Percentiles rank a stretch among this genome's conserved stretches.
phyloP scores from a whole-genome alignment of 2,888 invertebrate species.

The Mystacides longicornis region DNA sequence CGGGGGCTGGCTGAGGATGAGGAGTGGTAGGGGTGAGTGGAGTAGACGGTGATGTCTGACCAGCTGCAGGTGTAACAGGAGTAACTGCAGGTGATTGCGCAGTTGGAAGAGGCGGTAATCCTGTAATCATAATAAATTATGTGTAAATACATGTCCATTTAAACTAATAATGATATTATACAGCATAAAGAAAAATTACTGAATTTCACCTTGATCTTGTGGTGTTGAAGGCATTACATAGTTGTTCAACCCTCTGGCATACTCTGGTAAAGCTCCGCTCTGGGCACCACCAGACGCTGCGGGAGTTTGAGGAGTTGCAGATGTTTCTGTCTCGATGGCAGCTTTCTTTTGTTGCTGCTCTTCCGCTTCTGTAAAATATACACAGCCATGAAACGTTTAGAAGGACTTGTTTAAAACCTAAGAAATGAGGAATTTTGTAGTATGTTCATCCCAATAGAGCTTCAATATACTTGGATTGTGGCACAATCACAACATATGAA shows the following conservation, averaged over 20 bases:
- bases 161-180: not conserved
- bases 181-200: not conserved
- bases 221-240: slow-evolving; percentile 34
- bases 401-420: no score
- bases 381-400: no score
- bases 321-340: slow-evolving; percentile 39
- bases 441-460: no score
- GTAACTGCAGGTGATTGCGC: slow-evolving; percentile 19
- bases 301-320: slow-evolving; percentile 31
- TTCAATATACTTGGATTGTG: no score
- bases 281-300: slow-evolving; percentile 38
- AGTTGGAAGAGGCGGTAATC: slow-evolving; percentile 22
- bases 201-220: slow-evolving; percentile 13
- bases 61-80: slow-evolving; percentile 25
- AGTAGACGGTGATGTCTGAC: slow-evolving; percentile 26
- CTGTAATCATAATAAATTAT: slow-evolving; percentile 8
- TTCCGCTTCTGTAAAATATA: slow-evolving; percentile 52
- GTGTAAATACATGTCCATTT: not conserved
- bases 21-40: slow-evolving; percentile 27
- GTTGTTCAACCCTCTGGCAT: slow-evolving; percentile 38
- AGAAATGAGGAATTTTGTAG: no score
- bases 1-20: slow-evolving; percentile 27
- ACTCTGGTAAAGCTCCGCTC: slow-evolving; percentile 36
- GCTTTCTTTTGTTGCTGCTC: slow-evolving; percentile 52
- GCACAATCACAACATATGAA: no score